Evolutionary conservation across 1,140 invertebrate genomes (phyloP).

Genomic region (Pteromalus puparum): DNA sequence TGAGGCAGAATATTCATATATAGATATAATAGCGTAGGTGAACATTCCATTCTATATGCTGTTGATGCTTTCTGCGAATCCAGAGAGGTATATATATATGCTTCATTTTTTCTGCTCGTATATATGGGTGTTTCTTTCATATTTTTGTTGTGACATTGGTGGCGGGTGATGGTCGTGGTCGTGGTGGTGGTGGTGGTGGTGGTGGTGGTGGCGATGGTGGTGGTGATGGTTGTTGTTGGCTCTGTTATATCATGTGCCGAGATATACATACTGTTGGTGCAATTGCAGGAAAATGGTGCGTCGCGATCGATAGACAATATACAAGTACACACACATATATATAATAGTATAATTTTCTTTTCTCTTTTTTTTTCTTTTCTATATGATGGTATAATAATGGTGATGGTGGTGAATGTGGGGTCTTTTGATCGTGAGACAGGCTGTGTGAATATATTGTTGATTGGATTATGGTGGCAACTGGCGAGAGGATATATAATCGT

Average conservation of each 20-base stretch:
- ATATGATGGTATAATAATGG: conserved; percentile 1
- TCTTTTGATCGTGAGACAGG: background rate
- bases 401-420: background rate
- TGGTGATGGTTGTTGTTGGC: background rate
- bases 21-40: background rate
- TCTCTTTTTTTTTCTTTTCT: background rate
- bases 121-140: background rate
- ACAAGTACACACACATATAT: conserved; percentile 1
- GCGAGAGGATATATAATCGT: background rate
- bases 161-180: no score
- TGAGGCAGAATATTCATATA: background rate
- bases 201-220: no score
- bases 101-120: conserved; percentile 2
- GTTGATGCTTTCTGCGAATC: conserved; percentile 15
- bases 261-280: conserved; percentile 6
- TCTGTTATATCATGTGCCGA: conserved; percentile 8
- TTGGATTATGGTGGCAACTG: conserved; percentile 11
- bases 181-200: no score
- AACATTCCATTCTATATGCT: conserved; percentile 22
- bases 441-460: conserved; percentile 21
- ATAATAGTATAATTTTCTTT: background rate
- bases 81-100: background rate
- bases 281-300: conserved; percentile 29
- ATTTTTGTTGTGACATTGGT: no score
- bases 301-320: conserved; percentile 15